Evolutionary conservation across 2,888 invertebrate species (phyloP).

Genomic region (Cheilosia impressa): DNA sequence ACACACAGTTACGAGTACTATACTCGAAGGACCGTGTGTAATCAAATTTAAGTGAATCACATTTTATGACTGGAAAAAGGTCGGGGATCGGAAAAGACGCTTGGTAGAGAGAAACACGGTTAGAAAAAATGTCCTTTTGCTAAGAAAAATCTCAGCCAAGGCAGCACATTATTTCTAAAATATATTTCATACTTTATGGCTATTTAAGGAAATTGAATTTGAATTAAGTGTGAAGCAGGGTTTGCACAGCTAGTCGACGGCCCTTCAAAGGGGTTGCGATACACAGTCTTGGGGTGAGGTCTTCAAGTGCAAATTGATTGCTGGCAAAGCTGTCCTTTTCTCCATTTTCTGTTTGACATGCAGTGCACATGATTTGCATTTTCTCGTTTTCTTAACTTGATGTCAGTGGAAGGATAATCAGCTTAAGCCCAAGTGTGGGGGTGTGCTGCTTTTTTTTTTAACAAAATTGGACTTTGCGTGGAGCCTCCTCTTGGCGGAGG

Average conservation of each 20-base stretch:
- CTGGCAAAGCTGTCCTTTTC: slow-evolving; percentile 53
- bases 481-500: slow-evolving; percentile 50
- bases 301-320: slow-evolving; percentile 70
- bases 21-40: slow-evolving; percentile 54
- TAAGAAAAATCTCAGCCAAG: slow-evolving; percentile 50
- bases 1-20: slow-evolving; percentile 59
- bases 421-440: slow-evolving; percentile 47
- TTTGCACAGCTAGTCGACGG: background rate
- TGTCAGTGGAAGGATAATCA: slow-evolving; percentile 72
- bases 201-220: slow-evolving; percentile 75
- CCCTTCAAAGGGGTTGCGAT: slow-evolving; percentile 32
- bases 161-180: slow-evolving; percentile 42
- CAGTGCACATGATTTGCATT: slow-evolving; percentile 76
- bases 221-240: slow-evolving; percentile 61
- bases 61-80: slow-evolving; percentile 66
- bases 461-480: slow-evolving; percentile 69
- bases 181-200: slow-evolving; percentile 72
- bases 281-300: slow-evolving; percentile 3
- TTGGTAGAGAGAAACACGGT: slow-evolving; percentile 13
- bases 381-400: slow-evolving; percentile 67
- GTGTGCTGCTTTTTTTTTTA: slow-evolving; percentile 29
- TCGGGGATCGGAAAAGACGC: slow-evolving; percentile 21
- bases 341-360: slow-evolving; percentile 65
- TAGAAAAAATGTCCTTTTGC: slow-evolving; percentile 22
- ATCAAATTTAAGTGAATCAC: slow-evolving; percentile 73